Percentiles rank a stretch among this genome's conserved stretches.
Evolutionary conservation across 2,797 vertebrate genomes (phyloP).

Genomic region (Ctenosaura bakeri): DNA sequence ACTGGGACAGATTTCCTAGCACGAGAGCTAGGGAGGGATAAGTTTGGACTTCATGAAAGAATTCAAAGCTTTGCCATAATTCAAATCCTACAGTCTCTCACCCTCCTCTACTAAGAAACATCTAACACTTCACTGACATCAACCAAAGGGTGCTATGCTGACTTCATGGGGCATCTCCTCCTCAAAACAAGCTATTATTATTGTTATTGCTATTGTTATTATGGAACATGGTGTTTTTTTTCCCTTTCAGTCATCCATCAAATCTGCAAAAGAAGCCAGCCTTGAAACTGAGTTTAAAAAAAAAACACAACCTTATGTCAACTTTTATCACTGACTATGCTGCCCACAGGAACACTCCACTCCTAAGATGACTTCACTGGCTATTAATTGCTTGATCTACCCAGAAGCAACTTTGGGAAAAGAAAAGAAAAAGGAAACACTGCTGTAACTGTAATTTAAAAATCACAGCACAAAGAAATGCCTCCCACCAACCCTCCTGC

Average conservation of each 20-base stretch:
- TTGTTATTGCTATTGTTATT: background rate
- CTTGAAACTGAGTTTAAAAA: background rate
- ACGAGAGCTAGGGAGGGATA: background rate
- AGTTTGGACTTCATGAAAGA: constrained; percentile 17
- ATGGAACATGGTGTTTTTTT: background rate
- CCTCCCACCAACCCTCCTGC: constrained; percentile 57
- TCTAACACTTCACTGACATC: background rate
- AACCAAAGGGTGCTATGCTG: background rate
- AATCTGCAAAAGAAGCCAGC: constrained; percentile 18
- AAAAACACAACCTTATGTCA: background rate
- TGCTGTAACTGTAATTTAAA: constrained; percentile 64
- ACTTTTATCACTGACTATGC: constrained; percentile 16
- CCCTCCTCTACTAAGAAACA: background rate
- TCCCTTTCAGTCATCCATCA: background rate
- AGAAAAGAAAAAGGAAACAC: constrained; percentile 49
- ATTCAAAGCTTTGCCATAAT: background rate
- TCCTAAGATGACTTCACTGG: constrained; percentile 50
- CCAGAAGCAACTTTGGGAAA: constrained; percentile 55
- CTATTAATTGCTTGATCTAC: constrained; percentile 64
- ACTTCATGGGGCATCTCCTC: background rate
- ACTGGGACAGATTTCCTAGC: constrained; percentile 3
- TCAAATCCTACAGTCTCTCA: background rate
- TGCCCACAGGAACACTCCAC: constrained; percentile 55
- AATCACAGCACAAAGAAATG: constrained; percentile 33
- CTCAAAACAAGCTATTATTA: background rate